Percentiles rank a stretch among this genome's conserved stretches.
Conservation (phyloP, 2,113 vertebrate species). For the Petrocephalus microphthalmus region DNA sequence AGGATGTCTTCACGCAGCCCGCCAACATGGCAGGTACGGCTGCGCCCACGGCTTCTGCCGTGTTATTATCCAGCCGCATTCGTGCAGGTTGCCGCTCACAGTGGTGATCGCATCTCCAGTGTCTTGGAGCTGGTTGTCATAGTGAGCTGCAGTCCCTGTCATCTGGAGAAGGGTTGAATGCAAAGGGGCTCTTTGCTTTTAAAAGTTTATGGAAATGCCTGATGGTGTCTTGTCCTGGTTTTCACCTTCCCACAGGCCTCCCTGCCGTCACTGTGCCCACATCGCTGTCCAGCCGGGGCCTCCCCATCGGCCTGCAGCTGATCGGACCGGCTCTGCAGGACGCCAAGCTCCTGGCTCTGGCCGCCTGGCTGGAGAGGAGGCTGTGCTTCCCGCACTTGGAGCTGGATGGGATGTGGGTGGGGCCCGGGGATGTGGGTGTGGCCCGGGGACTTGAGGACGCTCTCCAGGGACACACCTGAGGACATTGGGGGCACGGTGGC, state of each 20-base stretch:
- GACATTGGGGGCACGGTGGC: neutral
- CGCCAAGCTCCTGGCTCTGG: constrained; percentile 74
- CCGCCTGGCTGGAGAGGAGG: constrained; percentile 88
- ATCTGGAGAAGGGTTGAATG: neutral
- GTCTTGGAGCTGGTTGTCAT: neutral
- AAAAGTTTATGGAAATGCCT: too few species aligned
- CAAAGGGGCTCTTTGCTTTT: neutral
- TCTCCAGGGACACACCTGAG: neutral
- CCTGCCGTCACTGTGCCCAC: constrained; percentile 79
- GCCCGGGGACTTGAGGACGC: constrained; percentile 20
- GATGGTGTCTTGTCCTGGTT: neutral
- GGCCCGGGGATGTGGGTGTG: neutral
- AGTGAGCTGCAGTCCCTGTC: neutral
- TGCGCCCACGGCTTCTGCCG: neutral
- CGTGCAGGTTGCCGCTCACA: neutral
- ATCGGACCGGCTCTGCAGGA: constrained; percentile 78
- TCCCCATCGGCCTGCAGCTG: constrained; percentile 87
- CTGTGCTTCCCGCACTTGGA: constrained; percentile 72
- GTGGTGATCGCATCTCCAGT: neutral
- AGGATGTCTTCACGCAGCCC: constrained; percentile 86
- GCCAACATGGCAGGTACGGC: constrained; percentile 85
- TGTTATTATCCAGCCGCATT: neutral
- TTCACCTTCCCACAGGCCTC: constrained; percentile 61
- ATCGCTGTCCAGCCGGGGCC: constrained; percentile 72
- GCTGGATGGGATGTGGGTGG: constrained; percentile 40